Percentiles rank a stretch among this genome's conserved stretches.
Conservation (phyloP, 2,888 invertebrate genomes). For the Palloptera scutellata region DNA sequence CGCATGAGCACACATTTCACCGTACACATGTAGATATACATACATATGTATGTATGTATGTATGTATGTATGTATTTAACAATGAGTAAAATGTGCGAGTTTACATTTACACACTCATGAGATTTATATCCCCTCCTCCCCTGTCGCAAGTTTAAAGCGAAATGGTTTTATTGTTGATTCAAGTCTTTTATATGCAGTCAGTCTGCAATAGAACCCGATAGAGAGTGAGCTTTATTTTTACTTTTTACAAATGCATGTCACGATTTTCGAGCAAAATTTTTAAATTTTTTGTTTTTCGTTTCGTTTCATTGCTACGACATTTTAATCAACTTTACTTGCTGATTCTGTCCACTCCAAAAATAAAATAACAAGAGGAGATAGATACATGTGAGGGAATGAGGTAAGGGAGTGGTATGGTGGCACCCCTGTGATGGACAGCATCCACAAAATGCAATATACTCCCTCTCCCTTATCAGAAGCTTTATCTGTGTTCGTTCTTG, state of each 20-base stretch:
- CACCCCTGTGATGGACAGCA: too few relatives aligned
- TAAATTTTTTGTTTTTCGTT: constrained; percentile 4
- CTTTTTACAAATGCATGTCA: constrained; percentile 14
- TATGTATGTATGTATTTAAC: constrained; percentile 6
- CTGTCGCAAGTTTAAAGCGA: neutral
- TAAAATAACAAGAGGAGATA: too few relatives aligned
- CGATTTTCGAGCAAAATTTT: constrained; percentile 14
- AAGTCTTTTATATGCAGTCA: neutral
- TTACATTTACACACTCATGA: too few relatives aligned
- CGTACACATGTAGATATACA: too few relatives aligned
- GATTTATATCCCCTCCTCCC: neutral
- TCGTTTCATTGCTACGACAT: constrained; percentile 7
- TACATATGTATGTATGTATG: neutral
- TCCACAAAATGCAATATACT: too few relatives aligned
- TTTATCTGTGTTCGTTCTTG: too few relatives aligned
- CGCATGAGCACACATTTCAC: neutral
- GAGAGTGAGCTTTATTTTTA: too few relatives aligned
- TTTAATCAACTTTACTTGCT: constrained; percentile 30
- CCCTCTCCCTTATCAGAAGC: too few relatives aligned
- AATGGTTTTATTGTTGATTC: too few relatives aligned
- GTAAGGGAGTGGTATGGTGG: too few relatives aligned
- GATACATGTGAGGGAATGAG: too few relatives aligned
- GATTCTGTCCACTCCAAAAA: neutral
- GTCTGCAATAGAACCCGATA: neutral
- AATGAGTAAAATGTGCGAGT: too few relatives aligned